Conservation (phyloP, 2,888 invertebrate genomes). For the Drosophila infuscata region DNA sequence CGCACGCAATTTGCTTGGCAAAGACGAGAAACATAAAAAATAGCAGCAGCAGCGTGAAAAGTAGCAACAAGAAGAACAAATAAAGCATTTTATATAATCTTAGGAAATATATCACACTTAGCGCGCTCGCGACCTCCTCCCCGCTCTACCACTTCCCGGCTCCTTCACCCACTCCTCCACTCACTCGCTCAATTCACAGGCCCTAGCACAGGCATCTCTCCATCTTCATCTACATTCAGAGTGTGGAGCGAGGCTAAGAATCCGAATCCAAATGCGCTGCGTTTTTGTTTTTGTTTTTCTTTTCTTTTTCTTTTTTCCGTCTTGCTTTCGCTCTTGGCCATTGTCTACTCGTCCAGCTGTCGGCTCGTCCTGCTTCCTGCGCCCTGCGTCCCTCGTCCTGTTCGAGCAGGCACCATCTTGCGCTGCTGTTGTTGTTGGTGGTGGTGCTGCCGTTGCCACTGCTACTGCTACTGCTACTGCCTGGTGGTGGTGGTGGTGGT, state of each 20-base stretch:
- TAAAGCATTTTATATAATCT: slow-evolving; percentile 85
- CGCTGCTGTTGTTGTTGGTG: slow-evolving; percentile 43
- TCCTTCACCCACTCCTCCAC: neutral
- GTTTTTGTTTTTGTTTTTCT: slow-evolving; percentile 31
- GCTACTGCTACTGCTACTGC: slow-evolving; percentile 17
- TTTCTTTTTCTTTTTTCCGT: slow-evolving; percentile 6
- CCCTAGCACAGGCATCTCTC: slow-evolving; percentile 30
- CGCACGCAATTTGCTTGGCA: slow-evolving; percentile 80
- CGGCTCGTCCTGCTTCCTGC: slow-evolving; percentile 25
- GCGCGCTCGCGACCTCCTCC: slow-evolving; percentile 64
- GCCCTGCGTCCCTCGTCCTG: slow-evolving; percentile 37
- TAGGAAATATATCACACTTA: slow-evolving; percentile 86
- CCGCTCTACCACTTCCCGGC: neutral
- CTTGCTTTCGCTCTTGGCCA: slow-evolving; percentile 43
- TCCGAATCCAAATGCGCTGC: slow-evolving; percentile 61
- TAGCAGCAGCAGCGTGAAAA: slow-evolving; percentile 25
- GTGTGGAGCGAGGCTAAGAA: slow-evolving; percentile 36
- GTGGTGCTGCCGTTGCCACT: slow-evolving; percentile 51
- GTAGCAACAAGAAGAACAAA: slow-evolving; percentile 75
- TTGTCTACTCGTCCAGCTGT: slow-evolving; percentile 66
- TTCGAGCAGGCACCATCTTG: slow-evolving; percentile 77
- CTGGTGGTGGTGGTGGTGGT: slow-evolving; percentile 67
- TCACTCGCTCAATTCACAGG: slow-evolving; percentile 5
- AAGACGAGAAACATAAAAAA: slow-evolving; percentile 43
- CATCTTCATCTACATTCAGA: slow-evolving; percentile 50